Evolutionary conservation across 2,797 vertebrate species (phyloP).

Genomic region (Champsocephalus gunnari): DNA sequence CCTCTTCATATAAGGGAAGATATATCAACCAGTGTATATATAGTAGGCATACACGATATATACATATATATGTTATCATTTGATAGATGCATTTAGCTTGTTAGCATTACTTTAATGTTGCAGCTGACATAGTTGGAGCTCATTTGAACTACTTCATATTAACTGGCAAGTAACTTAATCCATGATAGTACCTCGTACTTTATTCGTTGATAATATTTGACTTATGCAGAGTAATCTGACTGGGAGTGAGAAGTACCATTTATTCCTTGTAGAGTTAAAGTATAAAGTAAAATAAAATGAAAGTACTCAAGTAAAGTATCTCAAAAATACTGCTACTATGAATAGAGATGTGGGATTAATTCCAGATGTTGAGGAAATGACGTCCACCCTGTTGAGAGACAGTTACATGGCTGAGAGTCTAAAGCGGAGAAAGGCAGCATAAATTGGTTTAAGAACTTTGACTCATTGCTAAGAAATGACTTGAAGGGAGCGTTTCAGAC

Average conservation of each 20-base stretch:
- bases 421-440: slow-evolving; percentile 8
- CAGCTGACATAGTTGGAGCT: not conserved
- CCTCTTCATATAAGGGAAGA: too few relatives aligned
- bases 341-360: slow-evolving; percentile 3
- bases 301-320: not conserved
- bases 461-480: slow-evolving; percentile 4
- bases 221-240: not conserved
- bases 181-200: not conserved
- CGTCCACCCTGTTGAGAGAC: not conserved
- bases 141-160: not conserved
- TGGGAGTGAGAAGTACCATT: not conserved
- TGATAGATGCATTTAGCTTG: too few relatives aligned
- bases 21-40: too few relatives aligned
- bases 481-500: slow-evolving; percentile 1
- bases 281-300: too few relatives aligned
- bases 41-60: too few relatives aligned
- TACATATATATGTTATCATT: too few relatives aligned
- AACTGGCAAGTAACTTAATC: not conserved
- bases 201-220: not conserved
- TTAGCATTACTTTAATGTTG: too few relatives aligned
- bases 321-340: not conserved
- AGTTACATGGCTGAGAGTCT: slow-evolving; percentile 1
- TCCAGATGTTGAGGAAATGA: not conserved
- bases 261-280: not conserved
- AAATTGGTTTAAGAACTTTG: slow-evolving; percentile 1